Base-by-base conservation (phyloP, 2,113 vertebrate species). In the Dendropsophus ebraccatus region DNA sequence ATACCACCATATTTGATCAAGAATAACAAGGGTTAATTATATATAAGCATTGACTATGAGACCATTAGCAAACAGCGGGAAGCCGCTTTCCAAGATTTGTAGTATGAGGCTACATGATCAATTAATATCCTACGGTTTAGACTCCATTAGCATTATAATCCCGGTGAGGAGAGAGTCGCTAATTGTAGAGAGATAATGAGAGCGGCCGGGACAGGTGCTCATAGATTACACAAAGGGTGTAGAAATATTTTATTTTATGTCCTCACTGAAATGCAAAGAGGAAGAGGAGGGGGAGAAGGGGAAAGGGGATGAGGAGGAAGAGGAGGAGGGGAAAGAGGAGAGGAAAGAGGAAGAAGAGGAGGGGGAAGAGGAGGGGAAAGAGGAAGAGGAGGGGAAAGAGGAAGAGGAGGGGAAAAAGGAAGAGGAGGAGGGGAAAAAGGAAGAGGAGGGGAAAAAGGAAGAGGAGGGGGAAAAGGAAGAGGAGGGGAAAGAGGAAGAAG, bases 61-160 rank as follows among this genome's bases (percentile, higher is more conserved):
- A 82, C 45, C 30, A 73, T 67, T 81, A 47, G 30, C 13, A 81
- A 17, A 62, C 54, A 45, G 56, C 50, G 1, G 54, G 79, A n/a
- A 25, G 25, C 9, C 41, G 16, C 9, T 81, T 81, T 81, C 25
- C 14, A 14, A 67, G 37, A 47, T 58, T 65, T 81, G 54, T 58
- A 28, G 32, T 4, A 45, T 65, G n/a, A 45, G 30, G 5, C 35
- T 45, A 23, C 21, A 58, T 81, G 58, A 67, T 81, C 79, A 67
- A 67, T 67, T 67, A 45, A 35, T 62, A 62, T 45, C 78, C 78
- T 17, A 81, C 78, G 62, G 78, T 81, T 81, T 23, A n/a, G 32
- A 35, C 35, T 25, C 32, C 78, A 81, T 81, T 54, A 81, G 4
- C 23, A 60, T 37, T 62, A 79, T 56, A 73, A 73, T n/a, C 37